Conservation (phyloP, 2,888 invertebrate genomes). For the Thera obeliscata region DNA sequence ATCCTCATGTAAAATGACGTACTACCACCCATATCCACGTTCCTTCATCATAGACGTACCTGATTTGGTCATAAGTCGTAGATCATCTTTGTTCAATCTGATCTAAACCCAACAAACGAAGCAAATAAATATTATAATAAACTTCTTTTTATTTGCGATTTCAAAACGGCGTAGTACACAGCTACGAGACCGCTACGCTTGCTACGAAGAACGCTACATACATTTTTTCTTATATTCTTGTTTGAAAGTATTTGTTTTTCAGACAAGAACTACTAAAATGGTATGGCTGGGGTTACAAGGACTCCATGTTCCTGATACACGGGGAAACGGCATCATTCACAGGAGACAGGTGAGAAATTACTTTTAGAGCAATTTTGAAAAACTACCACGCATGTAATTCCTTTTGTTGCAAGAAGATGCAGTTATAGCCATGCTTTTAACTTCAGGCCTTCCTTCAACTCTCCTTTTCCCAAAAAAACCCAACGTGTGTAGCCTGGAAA, state of each 20-base stretch:
- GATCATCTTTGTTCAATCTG: not conserved
- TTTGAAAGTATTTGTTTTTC: slow-evolving; percentile 50
- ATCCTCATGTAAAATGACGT: too few relatives aligned
- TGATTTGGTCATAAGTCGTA: not conserved
- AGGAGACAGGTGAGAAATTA: slow-evolving; percentile 89
- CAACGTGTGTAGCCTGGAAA: too few relatives aligned
- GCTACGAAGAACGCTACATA: slow-evolving; percentile 17
- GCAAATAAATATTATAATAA: not conserved
- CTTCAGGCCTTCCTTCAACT: too few relatives aligned
- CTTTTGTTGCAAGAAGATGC: too few relatives aligned
- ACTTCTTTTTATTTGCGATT: not conserved
- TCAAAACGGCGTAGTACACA: not conserved
- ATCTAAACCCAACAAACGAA: too few relatives aligned
- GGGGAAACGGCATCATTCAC: slow-evolving; percentile 89
- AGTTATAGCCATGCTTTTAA: too few relatives aligned
- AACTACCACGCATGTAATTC: too few relatives aligned
- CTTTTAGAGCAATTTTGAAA: not conserved
- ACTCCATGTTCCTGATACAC: slow-evolving; percentile 92
- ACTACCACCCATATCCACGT: not conserved
- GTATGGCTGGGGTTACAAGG: slow-evolving; percentile 99
- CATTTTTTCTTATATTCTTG: not conserved
- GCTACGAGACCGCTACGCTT: slow-evolving; percentile 25
- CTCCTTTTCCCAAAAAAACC: too few relatives aligned
- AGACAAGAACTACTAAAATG: slow-evolving; percentile 97
- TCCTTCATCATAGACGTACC: not conserved